Evolutionary conservation across 2,797 vertebrate genomes (phyloP).

Genomic region (Tenualosa thibaudeaui): DNA sequence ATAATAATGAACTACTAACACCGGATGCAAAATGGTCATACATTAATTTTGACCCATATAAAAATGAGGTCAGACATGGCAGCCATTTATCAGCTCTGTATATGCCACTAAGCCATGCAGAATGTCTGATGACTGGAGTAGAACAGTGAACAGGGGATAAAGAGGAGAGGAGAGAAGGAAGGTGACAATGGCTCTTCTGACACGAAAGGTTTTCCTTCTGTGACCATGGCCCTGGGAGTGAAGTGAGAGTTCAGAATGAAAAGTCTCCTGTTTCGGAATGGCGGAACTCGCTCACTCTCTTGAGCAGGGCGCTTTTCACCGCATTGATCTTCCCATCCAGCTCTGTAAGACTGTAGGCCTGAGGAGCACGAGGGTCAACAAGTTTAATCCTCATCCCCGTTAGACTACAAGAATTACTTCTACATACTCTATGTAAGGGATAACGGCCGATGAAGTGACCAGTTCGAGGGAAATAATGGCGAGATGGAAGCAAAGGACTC

Average conservation of each 20-base stretch:
- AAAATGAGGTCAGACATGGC: not conserved
- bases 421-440: slow-evolving; percentile 34
- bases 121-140: not conserved
- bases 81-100: not conserved
- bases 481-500: too few relatives aligned
- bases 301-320: slow-evolving; percentile 87
- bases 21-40: not conserved
- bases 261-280: slow-evolving; percentile 74
- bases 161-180: not conserved
- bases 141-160: not conserved
- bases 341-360: slow-evolving; percentile 91
- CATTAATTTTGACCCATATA: not conserved
- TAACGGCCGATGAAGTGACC: too few relatives aligned
- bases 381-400: not conserved
- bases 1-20: not conserved
- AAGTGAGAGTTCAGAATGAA: slow-evolving; percentile 58
- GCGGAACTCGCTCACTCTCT: slow-evolving; percentile 84
- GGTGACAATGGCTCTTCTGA: not conserved
- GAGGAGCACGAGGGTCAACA: not conserved
- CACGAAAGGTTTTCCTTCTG: not conserved
- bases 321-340: slow-evolving; percentile 96
- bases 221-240: not conserved
- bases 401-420: slow-evolving; percentile 32
- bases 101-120: not conserved
- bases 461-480: too few relatives aligned